Base-by-base conservation (phyloP, 2,797 vertebrate genomes). In the Spinibarbus caldwelli region DNA sequence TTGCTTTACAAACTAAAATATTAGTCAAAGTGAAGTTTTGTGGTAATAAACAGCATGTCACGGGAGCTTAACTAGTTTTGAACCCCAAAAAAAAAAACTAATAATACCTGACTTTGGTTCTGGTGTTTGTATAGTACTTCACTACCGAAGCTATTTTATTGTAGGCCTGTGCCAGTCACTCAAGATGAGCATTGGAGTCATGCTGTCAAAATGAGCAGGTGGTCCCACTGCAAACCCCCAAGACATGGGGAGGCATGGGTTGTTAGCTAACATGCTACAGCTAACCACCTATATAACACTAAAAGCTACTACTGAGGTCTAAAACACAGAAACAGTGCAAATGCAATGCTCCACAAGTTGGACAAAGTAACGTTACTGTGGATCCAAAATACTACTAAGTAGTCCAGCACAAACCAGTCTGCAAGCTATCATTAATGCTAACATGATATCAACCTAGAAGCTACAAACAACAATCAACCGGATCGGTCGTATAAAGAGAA, bases 371-470 rank as follows among this genome's bases (percentile, higher is more conserved):
- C n/a, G n/a, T n/a, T 6, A 57, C 23, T 15, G 6, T 23, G 54
- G 52, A 43, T n/a, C 21, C 11, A n/a, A 80, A 76, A 66, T 9
- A 64, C 41, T 66, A 5, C 64, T 17, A 75, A 57, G 11, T 62
- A 49, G 34, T 29, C 38, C 31, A 79, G 29, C 21, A 54, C 41
- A 67, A 73, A 52, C 72, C 57, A 80, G 4, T 52, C n/a, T 75
- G 62, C 49, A 52, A 52, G 80, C 78, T 85, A 72, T 80, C 71
- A 67, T 64, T 5, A 66, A 31, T 84, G 19, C 86, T 85, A 90
- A 84, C 87, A 38, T 77, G 64, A 75, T 80, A 73, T 43, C 47
- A 67, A 7, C 19, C 19, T 59, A 45, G 29, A 38, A 45, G 41
- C 19, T 26, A 19, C 21, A 15, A 83, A 38, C 34, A 31, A 57